phyloP scores from a whole-genome alignment of 2,797 vertebrate genomes.

The Hyperoplus immaculatus region DNA sequence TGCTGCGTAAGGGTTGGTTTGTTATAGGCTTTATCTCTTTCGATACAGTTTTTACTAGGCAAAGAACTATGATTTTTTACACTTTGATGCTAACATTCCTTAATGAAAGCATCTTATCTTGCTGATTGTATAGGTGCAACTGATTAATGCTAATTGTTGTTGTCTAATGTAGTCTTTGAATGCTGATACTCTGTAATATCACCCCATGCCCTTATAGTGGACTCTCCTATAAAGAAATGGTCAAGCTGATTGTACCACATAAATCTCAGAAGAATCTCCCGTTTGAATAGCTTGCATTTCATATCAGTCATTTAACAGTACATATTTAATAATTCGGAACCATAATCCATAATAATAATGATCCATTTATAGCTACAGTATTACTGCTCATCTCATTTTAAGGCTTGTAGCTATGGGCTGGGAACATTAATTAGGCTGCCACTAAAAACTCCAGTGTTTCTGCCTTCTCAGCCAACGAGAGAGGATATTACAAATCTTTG shows the following conservation, averaged over 20 bases:
- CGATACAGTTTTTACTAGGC: neutral
- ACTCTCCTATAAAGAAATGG: neutral
- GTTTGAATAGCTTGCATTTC: neutral
- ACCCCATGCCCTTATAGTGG: too few species aligned
- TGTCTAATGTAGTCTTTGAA: neutral
- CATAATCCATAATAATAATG: too few species aligned
- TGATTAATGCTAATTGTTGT: neutral
- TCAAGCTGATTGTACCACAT: neutral
- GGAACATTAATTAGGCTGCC: conserved; percentile 18
- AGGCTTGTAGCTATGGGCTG: neutral
- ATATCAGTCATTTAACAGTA: neutral
- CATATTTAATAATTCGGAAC: neutral
- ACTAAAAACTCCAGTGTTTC: neutral
- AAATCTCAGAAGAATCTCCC: neutral
- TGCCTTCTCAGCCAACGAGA: conserved; percentile 12
- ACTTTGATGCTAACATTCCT: neutral
- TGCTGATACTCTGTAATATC: neutral
- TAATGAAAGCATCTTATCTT: neutral
- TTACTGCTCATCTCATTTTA: conserved; percentile 18
- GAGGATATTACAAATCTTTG: conserved; percentile 6
- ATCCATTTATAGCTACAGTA: neutral
- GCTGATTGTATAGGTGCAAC: neutral
- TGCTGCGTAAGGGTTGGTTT: neutral
- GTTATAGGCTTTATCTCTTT: neutral
- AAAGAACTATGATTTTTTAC: neutral